Evolutionary conservation across 2,113 vertebrate species (phyloP).

Genomic region (Lepus europaeus): DNA sequence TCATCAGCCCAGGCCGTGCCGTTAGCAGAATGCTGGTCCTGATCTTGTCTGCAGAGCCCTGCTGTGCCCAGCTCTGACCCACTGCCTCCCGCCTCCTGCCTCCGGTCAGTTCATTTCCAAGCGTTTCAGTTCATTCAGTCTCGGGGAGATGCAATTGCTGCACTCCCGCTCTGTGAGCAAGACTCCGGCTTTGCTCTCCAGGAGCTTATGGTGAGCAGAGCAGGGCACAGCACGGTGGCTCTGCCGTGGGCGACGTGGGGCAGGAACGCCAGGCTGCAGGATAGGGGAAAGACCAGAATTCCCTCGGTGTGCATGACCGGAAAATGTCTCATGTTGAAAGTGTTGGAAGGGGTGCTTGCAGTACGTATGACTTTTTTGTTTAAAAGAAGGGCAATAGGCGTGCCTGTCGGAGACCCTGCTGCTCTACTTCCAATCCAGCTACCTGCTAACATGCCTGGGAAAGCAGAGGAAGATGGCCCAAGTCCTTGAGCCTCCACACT

Average conservation of each 20-base stretch:
- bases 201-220: not conserved
- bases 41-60: not conserved
- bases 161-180: not conserved
- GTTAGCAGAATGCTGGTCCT: too few relatives aligned
- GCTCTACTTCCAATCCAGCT: too few relatives aligned
- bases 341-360: not conserved
- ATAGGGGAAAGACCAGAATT: not conserved
- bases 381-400: too few relatives aligned
- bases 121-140: not conserved
- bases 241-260: accelerated
- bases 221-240: not conserved
- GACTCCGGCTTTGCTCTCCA: too few relatives aligned
- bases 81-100: not conserved
- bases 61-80: not conserved
- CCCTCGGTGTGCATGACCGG: too few relatives aligned
- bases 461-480: too few relatives aligned
- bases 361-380: not conserved
- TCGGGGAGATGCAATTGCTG: not conserved
- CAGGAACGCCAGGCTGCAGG: too few relatives aligned
- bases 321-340: not conserved
- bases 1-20: too few relatives aligned
- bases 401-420: too few relatives aligned
- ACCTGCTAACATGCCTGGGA: too few relatives aligned
- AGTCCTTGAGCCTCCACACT: too few relatives aligned
- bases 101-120: not conserved